Conservation (phyloP, 2,113 vertebrate species). For the Dromiciops gliroides region DNA sequence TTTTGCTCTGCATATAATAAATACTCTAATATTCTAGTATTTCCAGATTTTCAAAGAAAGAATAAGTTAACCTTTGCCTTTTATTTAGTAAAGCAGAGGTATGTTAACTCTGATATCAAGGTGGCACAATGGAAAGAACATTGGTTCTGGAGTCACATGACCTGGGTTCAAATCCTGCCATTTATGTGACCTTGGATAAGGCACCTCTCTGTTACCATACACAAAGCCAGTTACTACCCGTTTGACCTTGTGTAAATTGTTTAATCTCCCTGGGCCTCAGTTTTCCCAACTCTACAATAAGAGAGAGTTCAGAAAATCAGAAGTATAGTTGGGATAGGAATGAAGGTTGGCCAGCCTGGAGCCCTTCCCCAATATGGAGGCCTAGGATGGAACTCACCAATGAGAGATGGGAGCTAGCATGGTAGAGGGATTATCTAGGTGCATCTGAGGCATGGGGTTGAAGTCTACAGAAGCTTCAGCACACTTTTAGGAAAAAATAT, state of each 20-base stretch:
- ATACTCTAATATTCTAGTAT: constrained; percentile 22
- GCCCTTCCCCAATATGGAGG: background rate
- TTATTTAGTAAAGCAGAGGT: background rate
- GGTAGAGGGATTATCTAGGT: background rate
- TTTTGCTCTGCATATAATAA: constrained; percentile 5
- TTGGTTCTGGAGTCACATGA: background rate
- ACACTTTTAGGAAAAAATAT: background rate
- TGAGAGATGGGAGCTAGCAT: background rate
- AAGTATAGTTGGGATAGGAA: background rate
- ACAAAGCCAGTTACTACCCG: background rate
- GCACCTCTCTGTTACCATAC: background rate
- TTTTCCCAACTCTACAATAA: background rate
- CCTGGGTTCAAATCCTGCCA: background rate
- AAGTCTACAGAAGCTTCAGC: background rate
- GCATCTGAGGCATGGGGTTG: background rate
- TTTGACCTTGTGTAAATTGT: background rate
- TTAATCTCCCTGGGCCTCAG: background rate
- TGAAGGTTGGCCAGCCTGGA: background rate
- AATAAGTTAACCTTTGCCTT: background rate
- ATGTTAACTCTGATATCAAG: background rate
- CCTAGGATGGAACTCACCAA: background rate
- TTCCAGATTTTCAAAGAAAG: constrained; percentile 6
- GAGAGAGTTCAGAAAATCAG: background rate
- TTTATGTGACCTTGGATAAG: background rate
- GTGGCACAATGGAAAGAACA: background rate